phyloP scores from a whole-genome alignment of 2,797 vertebrate species.

The Salarias fasciatus region DNA sequence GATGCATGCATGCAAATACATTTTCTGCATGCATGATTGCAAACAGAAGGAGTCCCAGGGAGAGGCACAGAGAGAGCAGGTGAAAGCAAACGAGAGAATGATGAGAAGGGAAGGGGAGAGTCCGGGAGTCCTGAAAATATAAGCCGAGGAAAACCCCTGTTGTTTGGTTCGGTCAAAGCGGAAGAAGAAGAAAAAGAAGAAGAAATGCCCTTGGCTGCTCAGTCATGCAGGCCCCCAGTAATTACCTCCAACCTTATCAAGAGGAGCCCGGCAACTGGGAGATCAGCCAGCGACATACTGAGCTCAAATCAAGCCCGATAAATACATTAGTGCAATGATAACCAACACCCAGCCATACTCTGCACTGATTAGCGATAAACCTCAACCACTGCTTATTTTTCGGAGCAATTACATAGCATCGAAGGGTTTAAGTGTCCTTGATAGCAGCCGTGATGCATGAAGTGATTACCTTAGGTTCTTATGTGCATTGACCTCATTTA shows the following conservation, averaged over 20 bases:
- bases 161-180: constrained; percentile 65
- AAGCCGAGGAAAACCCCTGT: constrained; percentile 77
- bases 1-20: too few relatives aligned
- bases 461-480: constrained; percentile 74
- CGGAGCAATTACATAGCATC: constrained; percentile 61
- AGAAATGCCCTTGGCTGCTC: constrained; percentile 81
- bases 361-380: constrained; percentile 65
- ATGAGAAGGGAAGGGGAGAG: constrained; percentile 35
- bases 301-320: constrained; percentile 64
- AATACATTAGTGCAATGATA: constrained; percentile 72
- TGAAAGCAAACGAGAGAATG: constrained; percentile 10
- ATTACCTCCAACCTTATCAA: constrained; percentile 81
- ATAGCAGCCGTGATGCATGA: constrained; percentile 69
- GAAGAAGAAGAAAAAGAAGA: constrained; percentile 45
- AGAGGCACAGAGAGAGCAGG: constrained; percentile 7
- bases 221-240: constrained; percentile 72
- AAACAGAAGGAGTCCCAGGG: neutral
- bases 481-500: constrained; percentile 76
- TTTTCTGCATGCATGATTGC: neutral
- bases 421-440: constrained; percentile 70
- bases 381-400: constrained; percentile 60
- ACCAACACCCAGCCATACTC: constrained; percentile 64
- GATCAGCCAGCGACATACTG: constrained; percentile 46
- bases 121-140: constrained; percentile 70
- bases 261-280: constrained; percentile 53